Base-by-base conservation (phyloP, 1,140 invertebrate genomes). In the Drosophila bocqueti region DNA sequence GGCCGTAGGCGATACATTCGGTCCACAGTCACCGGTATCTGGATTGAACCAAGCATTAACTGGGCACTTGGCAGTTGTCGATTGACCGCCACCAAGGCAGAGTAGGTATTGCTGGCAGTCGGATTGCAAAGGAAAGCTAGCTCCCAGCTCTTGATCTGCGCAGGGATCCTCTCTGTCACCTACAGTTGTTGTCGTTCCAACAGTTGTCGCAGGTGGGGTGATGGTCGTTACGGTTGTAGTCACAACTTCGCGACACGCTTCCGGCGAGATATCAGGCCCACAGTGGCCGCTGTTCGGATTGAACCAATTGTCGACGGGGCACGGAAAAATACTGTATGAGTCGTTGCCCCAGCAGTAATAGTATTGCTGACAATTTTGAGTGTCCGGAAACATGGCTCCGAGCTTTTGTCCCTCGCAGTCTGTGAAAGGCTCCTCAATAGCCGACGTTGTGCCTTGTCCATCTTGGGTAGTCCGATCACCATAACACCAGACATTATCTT, bases 21-120 rank as follows among this genome's bases (percentile, higher is more conserved):
- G 74, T 1, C 86, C 86, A 64, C 86, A 91, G 18, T 60, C 54
- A 11, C 82, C 80, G 4, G 50, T 50, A 18, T 49, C 52, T 11
- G 86, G 86, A 63, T 91, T 67, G 29, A 81, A 91, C 76, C 80
- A 90, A 4, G 86, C 52, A 58, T 83, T 83, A 0, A 49, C 8
- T 11, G 82, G 81, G 43, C 86, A 91, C 10, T 65, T 65, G 4
- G 72, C 67, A 1, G 58, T 49, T 1, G 50, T n/a, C 9, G 63
- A 85, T 21, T 65, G 34, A n/a, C 78, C 85, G 50, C 64, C 61
- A 7, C 77, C 77, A 21, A 80, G 64, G 50, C 86, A 91, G 10
- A 78, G 18, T n/a, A 78, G 69, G 43, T 91, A 91, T 29, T 78
- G 38, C 15, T 81, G 64, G 18, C 86, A 91, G 50, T 91, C 49